Evolutionary conservation across 2,797 vertebrate genomes (phyloP), one percentile per base, ranked within the genome.

Genomic region (Hydrocynus forskahlii): DNA sequence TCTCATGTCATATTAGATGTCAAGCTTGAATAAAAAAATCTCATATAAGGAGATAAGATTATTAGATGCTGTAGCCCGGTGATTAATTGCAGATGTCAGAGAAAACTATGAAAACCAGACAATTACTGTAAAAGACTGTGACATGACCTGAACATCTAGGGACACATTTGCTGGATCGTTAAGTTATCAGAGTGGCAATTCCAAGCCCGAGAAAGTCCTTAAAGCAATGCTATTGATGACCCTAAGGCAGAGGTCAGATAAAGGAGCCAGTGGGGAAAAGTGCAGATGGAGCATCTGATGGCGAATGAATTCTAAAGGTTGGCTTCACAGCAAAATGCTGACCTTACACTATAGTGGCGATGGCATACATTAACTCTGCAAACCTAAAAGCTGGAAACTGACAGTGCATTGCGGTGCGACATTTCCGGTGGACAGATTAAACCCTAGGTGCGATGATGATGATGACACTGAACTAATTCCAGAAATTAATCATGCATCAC

Each of bases 141-240:
- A 78, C 55, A 60, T 70, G 29, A 54, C 21, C 80, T 29, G 40
- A 17, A 5, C 38, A 25, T 75, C 23, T n/a, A 64, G 13, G 66
- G 81, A 68, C 63, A 74, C 62, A 50, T 60, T n/a, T 48, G 25
- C 72, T 78, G 23, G 40, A 40, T 82, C 62, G 78, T 74, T 76
- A 70, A 76, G 67, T 75, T 78, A 82, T 60, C 64, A 78, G 29
- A n/a, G 62, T 63, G 73, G 54, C 5, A 38, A 38, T 57, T 64
- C 21, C 21, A 70, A 63, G 43, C 50, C 80, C 45, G 57, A 70
- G 14, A 40, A 45, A 76, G 66, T 40, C 29, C 67, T 50, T 71
- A 71, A 54, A 55, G 57, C 55, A 81, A 81, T 63, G 55, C 68
- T 81, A 69, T 29, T 75, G 43, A 69, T 79, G 52, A 40, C 63